These are phyloP conservation scores for Drosophila eohydei DNA, from an alignment of 2,888 invertebrate genomes.

Conservation along the genomic window DNA sequence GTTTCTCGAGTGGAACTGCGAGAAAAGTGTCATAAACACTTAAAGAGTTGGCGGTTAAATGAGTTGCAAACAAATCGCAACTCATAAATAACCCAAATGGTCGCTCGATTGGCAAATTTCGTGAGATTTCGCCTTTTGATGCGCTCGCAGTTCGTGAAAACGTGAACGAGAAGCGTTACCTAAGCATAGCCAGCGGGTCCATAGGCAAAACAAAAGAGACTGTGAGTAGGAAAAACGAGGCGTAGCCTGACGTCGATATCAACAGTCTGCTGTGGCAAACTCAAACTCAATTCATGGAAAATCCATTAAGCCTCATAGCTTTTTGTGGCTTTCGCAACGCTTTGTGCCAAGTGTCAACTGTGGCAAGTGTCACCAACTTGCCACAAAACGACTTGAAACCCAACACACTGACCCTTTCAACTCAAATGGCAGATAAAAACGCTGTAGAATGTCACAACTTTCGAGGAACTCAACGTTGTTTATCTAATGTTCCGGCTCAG, in stretches of 20 bases:
- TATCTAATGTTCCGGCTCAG: constrained; percentile 37
- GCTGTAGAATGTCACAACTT: constrained; percentile 30
- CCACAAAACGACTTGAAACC: constrained; percentile 6
- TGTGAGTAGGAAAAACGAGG: constrained; percentile 54
- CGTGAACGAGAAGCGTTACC: constrained; percentile 78
- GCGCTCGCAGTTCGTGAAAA: constrained; percentile 79
- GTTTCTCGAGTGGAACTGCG: constrained; percentile 39
- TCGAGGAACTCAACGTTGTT: constrained; percentile 27
- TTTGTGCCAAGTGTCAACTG: constrained; percentile 22
- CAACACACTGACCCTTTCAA: constrained; percentile 11
- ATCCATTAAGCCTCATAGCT: constrained; percentile 29
- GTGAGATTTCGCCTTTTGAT: constrained; percentile 83
- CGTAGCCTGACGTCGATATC: constrained; percentile 47
- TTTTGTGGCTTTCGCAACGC: constrained; percentile 17
- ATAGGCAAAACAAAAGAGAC: constrained; percentile 10
- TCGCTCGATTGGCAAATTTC: constrained; percentile 79
- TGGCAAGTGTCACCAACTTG: constrained; percentile 20
- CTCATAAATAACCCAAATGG: constrained; percentile 75
- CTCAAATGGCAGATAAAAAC: constrained; percentile 5
- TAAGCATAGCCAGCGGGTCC: constrained; percentile 61
- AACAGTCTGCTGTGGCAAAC: constrained; percentile 1
- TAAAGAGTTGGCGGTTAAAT: constrained; percentile 63
- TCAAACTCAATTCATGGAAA: constrained; percentile 45
- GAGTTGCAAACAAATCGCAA: constrained; percentile 75
- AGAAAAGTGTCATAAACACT: constrained; percentile 74